phyloP scores from a whole-genome alignment of 2,888 invertebrate genomes.

The Abrostola tripartita region DNA sequence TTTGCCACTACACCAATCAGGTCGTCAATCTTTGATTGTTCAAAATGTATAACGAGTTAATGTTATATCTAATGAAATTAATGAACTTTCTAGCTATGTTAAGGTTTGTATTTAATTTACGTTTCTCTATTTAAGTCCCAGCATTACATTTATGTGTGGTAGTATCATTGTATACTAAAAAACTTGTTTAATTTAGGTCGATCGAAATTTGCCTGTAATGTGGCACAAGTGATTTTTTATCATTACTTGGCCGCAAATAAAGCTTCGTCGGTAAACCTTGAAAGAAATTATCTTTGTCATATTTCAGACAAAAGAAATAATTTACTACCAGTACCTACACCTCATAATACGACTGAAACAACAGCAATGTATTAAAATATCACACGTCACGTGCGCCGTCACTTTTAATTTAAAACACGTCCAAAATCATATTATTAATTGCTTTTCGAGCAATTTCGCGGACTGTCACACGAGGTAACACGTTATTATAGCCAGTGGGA shows the following conservation, averaged over 20 bases:
- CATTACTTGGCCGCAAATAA: not conserved
- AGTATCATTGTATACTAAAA: no score
- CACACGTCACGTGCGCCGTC: constrained; percentile 54
- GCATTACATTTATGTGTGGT: no score
- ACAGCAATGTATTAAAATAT: constrained; percentile 57
- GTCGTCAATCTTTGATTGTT: no score
- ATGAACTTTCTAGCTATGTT: no score
- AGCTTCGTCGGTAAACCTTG: constrained; percentile 3
- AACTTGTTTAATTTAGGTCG: no score
- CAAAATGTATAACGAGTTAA: no score
- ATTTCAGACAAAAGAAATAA: constrained; percentile 10
- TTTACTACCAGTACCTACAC: constrained; percentile 4
- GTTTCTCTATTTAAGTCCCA: no score
- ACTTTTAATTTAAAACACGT: constrained; percentile 61
- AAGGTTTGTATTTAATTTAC: no score
- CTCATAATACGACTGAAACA: constrained; percentile 41
- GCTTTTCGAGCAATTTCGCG: constrained; percentile 79
- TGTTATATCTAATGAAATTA: no score
- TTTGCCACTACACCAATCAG: no score
- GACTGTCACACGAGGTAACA: constrained; percentile 75
- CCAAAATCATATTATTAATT: constrained; percentile 73
- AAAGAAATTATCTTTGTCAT: constrained; percentile 1
- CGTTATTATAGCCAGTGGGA: constrained; percentile 62
- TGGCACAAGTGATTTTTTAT: no score
- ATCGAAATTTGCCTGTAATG: no score